Conservation (phyloP, 2,113 vertebrate species). For the Neodontobutis hainanensis region DNA sequence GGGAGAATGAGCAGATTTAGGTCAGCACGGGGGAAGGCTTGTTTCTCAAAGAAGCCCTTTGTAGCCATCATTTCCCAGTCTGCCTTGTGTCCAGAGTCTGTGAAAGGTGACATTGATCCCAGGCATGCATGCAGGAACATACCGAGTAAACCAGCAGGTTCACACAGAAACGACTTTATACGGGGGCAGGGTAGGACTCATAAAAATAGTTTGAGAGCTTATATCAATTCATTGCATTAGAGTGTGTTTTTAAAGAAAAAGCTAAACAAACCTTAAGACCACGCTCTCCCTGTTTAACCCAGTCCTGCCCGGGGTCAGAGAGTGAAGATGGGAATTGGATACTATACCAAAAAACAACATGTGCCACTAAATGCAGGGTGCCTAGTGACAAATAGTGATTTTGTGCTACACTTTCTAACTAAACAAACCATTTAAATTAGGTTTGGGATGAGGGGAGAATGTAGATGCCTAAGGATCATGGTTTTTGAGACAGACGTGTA, state of each 20-base stretch:
- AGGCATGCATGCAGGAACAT: constrained; percentile 55
- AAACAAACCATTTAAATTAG: constrained; percentile 52
- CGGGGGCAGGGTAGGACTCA: constrained; percentile 16
- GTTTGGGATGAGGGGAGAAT: constrained; percentile 44
- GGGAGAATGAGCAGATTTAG: constrained; percentile 42
- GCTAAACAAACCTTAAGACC: constrained; percentile 11
- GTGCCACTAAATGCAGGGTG: constrained; percentile 67
- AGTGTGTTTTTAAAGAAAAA: constrained; percentile 15
- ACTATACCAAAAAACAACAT: constrained; percentile 38
- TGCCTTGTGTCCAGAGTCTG: constrained; percentile 37
- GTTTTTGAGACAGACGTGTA: constrained; percentile 8
- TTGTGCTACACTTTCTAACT: constrained; percentile 44
- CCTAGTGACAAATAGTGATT: constrained; percentile 57
- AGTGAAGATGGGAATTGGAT: constrained; percentile 39
- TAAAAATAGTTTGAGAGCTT: neutral
- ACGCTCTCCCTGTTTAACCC: constrained; percentile 10
- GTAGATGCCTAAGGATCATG: constrained; percentile 3
- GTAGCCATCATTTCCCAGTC: constrained; percentile 55
- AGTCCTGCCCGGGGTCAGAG: constrained; percentile 35
- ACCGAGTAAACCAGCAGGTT: constrained; percentile 49
- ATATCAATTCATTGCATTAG: too few relatives aligned
- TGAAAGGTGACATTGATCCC: constrained; percentile 81
- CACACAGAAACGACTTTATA: constrained; percentile 50
- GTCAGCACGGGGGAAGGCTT: constrained; percentile 60
- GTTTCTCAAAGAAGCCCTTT: constrained; percentile 75